Evolutionary conservation across 2,113 vertebrate species (phyloP).

Genomic region (Coptodon bakossiorum): DNA sequence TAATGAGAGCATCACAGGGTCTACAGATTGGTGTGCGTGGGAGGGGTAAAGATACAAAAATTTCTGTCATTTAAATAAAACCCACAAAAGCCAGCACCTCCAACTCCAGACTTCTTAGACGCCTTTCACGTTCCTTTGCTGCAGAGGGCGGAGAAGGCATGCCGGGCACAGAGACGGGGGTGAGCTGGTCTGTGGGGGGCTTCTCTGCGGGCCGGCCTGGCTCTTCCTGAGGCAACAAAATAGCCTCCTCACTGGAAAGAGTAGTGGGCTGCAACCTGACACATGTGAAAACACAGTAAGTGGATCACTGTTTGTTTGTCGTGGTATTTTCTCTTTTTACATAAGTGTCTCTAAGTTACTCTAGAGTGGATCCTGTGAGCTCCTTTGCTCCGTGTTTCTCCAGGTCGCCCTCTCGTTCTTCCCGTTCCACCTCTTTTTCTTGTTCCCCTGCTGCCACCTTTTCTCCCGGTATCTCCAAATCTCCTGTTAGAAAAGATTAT

Average conservation of each 20-base stretch:
- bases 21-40: background rate
- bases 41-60: background rate
- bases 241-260: conserved; percentile 18
- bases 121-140: background rate
- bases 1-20: background rate
- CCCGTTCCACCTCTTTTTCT: background rate
- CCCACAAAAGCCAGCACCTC: conserved; percentile 7
- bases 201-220: background rate
- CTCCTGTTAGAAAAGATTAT: background rate
- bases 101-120: background rate
- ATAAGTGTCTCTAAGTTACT: conserved; percentile 24
- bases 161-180: background rate
- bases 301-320: background rate
- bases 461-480: background rate
- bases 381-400: conserved; percentile 11
- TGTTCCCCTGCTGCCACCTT: background rate
- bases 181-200: conserved; percentile 12
- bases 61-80: background rate
- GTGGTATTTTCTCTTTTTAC: background rate
- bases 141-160: background rate
- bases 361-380: conserved; percentile 17
- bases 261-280: conserved; percentile 42
- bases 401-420: background rate
- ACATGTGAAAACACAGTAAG: background rate
- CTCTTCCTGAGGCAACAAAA: conserved; percentile 32